Conservation (phyloP, 2,113 vertebrate genomes). For the Theristicus caerulescens region DNA sequence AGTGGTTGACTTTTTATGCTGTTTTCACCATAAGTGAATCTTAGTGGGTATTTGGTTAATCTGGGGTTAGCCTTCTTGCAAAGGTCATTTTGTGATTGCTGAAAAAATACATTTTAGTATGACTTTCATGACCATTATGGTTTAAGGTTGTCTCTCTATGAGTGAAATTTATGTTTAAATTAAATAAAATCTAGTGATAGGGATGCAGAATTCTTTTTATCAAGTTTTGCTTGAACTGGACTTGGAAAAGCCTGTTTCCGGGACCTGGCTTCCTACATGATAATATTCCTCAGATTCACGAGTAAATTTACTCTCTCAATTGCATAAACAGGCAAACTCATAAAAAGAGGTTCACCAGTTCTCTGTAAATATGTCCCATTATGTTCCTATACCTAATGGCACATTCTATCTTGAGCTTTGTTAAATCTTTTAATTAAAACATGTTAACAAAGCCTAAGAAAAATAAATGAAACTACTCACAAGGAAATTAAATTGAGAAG, state of each 20-base stretch:
- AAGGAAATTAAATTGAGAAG: constrained; percentile 78
- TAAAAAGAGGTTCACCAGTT: neutral
- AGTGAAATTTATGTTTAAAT: neutral
- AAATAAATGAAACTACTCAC: constrained; percentile 77
- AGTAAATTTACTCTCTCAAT: neutral
- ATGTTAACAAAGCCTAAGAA: constrained; percentile 76
- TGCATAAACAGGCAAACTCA: neutral
- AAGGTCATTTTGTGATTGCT: neutral
- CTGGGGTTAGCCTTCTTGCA: neutral
- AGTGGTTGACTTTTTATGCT: neutral
- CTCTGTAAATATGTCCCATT: constrained; percentile 19
- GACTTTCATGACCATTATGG: neutral
- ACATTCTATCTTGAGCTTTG: constrained; percentile 68
- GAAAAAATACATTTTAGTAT: neutral
- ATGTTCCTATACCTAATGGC: constrained; percentile 6
- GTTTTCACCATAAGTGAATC: neutral
- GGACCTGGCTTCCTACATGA: neutral
- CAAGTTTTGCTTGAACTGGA: neutral
- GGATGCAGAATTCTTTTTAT: neutral
- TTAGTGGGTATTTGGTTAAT: constrained; percentile 1
- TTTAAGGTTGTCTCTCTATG: neutral
- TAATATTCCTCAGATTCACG: neutral
- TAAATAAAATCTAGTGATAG: neutral
- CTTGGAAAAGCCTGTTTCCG: neutral
- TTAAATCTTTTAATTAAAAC: constrained; percentile 82